phyloP scores from a whole-genome alignment of 2,888 invertebrate species.

The Homarus gammarus region DNA sequence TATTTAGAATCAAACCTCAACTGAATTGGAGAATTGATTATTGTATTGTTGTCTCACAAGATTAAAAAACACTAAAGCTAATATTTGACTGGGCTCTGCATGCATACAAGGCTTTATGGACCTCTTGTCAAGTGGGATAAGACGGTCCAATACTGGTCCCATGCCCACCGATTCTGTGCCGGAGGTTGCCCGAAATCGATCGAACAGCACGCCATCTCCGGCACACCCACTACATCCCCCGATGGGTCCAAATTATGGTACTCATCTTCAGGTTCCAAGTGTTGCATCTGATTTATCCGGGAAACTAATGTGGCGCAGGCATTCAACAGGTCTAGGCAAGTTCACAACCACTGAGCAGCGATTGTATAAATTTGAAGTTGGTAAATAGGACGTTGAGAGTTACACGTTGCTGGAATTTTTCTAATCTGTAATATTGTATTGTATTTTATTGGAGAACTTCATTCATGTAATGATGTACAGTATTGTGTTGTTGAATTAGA shows the following conservation, averaged over 20 bases:
- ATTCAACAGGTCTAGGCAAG: slow-evolving; percentile 61
- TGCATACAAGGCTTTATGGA: slow-evolving; percentile 62
- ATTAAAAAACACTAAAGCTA: neutral
- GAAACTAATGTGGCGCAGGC: slow-evolving; percentile 30
- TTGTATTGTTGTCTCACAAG: neutral
- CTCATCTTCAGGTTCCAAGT: slow-evolving; percentile 58
- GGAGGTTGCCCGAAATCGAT: slow-evolving; percentile 48
- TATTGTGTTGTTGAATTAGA: no score
- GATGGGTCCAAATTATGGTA: slow-evolving; percentile 62
- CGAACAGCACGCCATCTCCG: slow-evolving; percentile 63
- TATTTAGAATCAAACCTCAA: neutral
- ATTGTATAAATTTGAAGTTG: slow-evolving; percentile 7
- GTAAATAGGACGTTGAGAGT: neutral
- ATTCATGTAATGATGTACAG: no score
- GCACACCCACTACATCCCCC: slow-evolving; percentile 52
- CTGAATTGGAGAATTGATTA: neutral
- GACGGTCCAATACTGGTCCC: slow-evolving; percentile 57
- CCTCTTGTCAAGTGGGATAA: slow-evolving; percentile 58
- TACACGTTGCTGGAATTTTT: slow-evolving; percentile 1
- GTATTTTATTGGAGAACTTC: no score
- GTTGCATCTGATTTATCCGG: slow-evolving; percentile 27
- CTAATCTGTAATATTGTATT: neutral
- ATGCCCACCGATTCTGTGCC: slow-evolving; percentile 28
- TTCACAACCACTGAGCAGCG: neutral
- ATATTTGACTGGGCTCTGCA: slow-evolving; percentile 17